A percentile compares a stretch with the other conserved stretches of the same genome.
phyloP scores from a whole-genome alignment of 2,113 vertebrate species.

The Excalfactoria chinensis region DNA sequence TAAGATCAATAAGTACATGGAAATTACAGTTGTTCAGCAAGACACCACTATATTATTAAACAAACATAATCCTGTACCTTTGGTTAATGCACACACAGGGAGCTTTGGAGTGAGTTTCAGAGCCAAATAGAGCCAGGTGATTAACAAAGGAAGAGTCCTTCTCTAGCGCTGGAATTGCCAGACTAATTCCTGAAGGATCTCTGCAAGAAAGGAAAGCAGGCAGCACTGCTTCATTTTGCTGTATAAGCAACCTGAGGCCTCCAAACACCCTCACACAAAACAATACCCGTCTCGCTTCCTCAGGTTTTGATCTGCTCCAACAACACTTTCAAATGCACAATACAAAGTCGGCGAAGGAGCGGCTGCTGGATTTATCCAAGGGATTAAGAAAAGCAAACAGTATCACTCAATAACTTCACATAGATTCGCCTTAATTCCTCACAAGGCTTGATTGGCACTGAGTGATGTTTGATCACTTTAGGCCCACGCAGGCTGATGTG shows the following conservation, averaged over 20 bases:
- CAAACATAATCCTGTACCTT: constrained; percentile 74
- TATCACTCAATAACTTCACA: constrained; percentile 37
- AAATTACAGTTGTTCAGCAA: constrained; percentile 84
- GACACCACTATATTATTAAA: constrained; percentile 79
- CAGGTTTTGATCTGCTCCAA: constrained; percentile 28
- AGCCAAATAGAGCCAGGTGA: constrained; percentile 61
- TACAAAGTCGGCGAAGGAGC: constrained; percentile 54
- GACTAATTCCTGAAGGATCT: constrained; percentile 60
- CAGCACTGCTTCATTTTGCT: constrained; percentile 60
- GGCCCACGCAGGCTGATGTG: neutral
- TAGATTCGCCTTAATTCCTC: constrained; percentile 25
- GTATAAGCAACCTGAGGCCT: constrained; percentile 68
- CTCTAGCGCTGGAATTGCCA: constrained; percentile 46
- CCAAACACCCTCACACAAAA: neutral
- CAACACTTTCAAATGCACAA: constrained; percentile 56
- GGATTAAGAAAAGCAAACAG: constrained; percentile 58
- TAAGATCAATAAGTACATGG: constrained; percentile 85
- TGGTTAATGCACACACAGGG: constrained; percentile 53
- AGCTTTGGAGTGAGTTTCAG: constrained; percentile 59
- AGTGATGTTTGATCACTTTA: constrained; percentile 37
- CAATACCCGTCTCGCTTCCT: neutral
- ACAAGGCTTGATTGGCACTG: constrained; percentile 7
- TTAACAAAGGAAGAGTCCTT: constrained; percentile 64
- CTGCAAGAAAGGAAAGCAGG: constrained; percentile 20
- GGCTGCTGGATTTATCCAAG: constrained; percentile 56